Conservation (phyloP, 2,888 invertebrate species). For the Abscondita cerata region DNA sequence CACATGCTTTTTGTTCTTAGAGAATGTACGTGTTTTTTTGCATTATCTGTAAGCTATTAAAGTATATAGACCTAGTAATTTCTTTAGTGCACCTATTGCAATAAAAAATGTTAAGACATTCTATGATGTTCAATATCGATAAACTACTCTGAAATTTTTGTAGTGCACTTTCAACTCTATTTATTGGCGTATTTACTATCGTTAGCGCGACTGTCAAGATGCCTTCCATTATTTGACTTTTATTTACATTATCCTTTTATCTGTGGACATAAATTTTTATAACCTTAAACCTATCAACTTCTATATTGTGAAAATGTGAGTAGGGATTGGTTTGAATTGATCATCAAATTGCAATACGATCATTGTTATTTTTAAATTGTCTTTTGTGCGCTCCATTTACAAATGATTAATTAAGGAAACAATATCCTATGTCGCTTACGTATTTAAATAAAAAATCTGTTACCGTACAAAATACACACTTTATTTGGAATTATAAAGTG, state of each 20-base stretch:
- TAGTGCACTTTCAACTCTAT: constrained; percentile 1
- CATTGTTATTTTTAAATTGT: neutral
- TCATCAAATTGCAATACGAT: constrained; percentile 9
- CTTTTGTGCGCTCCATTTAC: neutral
- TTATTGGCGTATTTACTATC: constrained; percentile 9
- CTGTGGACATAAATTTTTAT: constrained; percentile 9
- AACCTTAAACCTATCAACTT: constrained; percentile 10
- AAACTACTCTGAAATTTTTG: constrained; percentile 2
- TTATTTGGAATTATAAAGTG: no score
- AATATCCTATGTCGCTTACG: no score
- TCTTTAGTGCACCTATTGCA: no score
- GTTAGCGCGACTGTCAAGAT: constrained; percentile 9
- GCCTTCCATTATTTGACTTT: constrained; percentile 11
- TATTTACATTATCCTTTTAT: constrained; percentile 12
- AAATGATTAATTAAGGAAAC: constrained; percentile 5
- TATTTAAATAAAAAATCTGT: no score
- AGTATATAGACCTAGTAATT: no score
- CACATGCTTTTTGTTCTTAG: no score
- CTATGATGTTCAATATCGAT: neutral
- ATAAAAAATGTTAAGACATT: no score
- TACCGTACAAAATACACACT: no score
- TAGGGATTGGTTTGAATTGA: constrained; percentile 8
- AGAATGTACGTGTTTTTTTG: no score
- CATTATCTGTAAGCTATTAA: no score
- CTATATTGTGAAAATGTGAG: constrained; percentile 6